Base-by-base conservation (phyloP, 2,797 vertebrate genomes). In the Myiothlypis chrysogaster region DNA sequence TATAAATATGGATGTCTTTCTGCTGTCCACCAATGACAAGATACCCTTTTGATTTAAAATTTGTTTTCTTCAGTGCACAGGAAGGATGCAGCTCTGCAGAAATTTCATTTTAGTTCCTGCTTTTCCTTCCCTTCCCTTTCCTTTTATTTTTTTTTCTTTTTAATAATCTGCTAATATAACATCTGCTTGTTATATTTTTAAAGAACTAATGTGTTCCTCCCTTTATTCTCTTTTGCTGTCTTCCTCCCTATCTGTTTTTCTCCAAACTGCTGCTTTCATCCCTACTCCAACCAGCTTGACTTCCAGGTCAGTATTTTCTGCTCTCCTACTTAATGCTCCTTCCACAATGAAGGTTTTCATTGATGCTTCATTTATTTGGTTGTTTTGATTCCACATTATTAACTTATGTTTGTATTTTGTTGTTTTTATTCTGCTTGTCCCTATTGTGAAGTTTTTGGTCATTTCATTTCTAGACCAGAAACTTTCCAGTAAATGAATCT, bases 231-330 rank as follows among this genome's bases (percentile, higher is more conserved):
- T 98, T 96, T 93, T 96, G 95, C 93, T 95, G 92, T 97, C 94
- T 95, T 92, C 64, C 92, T 98, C 89, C 92, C 85, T 97, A 96
- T 97, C 96, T 92, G 94, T 97, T 98, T 94, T 95, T 91, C 97
- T 98, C 95, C 98, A 97, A 97, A 96, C 68, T 92, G 98, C 98
- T 97, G 97, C 97, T 98, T 97, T 98, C 98, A 97, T 95, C 95
- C 97, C 95, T 97, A 93, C 97, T 97, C 83, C 98, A 98, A 98
- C 96, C 98, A 99, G 99, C 98, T 98, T 99, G 98, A 98, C 98
- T 98, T 98, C 99, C 96, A 99, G 99, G 99, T 99, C 98, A 99
- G 99, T 98, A 98, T 94, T 96, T 97, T 95, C 88, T 93, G 92
- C 94, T 96, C 84, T 94, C 88, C 95, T 97, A 91, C 72, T 97